Percentiles rank a stretch among this genome's conserved stretches.
These are phyloP conservation scores for Tinamus major DNA, from an alignment of 2,797 vertebrate genomes.

Conservation along the genomic window DNA sequence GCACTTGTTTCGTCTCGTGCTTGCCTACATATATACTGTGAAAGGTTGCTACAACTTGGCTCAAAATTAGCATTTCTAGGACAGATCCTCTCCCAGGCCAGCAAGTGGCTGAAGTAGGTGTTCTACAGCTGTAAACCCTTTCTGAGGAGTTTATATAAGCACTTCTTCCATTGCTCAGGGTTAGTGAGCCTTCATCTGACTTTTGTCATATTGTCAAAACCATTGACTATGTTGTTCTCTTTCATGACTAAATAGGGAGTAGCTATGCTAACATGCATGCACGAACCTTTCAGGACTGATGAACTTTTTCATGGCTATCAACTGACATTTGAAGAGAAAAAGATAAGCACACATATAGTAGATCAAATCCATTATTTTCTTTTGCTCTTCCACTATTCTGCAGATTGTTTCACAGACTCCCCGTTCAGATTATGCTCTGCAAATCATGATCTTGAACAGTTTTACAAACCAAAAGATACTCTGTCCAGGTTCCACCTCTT, in stretches of 20 bases:
- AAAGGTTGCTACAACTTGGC: neutral
- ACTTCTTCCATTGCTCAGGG: too few species aligned
- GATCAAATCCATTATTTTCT: neutral
- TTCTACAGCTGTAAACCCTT: neutral
- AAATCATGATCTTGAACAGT: neutral
- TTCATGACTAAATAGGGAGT: neutral
- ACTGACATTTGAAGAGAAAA: neutral
- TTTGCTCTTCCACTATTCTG: neutral
- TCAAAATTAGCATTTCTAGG: neutral
- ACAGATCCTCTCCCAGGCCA: neutral
- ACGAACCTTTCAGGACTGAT: neutral
- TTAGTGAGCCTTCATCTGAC: neutral
- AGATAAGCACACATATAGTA: neutral
- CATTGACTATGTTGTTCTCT: neutral
- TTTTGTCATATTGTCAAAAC: too few species aligned
- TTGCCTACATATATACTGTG: neutral
- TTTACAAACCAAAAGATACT: neutral
- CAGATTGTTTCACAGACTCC: neutral
- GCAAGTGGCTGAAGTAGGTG: neutral
- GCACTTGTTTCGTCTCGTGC: fast-evolving
- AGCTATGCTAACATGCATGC: neutral
- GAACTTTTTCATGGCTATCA: neutral
- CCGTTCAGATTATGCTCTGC: neutral
- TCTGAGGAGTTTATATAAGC: neutral
- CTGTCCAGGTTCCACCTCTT: too few species aligned